A percentile compares a stretch with the other conserved stretches of the same genome.
These are phyloP conservation scores for Telenomus remus DNA, from an alignment of 1,140 invertebrate species.

Conservation along the genomic window DNA sequence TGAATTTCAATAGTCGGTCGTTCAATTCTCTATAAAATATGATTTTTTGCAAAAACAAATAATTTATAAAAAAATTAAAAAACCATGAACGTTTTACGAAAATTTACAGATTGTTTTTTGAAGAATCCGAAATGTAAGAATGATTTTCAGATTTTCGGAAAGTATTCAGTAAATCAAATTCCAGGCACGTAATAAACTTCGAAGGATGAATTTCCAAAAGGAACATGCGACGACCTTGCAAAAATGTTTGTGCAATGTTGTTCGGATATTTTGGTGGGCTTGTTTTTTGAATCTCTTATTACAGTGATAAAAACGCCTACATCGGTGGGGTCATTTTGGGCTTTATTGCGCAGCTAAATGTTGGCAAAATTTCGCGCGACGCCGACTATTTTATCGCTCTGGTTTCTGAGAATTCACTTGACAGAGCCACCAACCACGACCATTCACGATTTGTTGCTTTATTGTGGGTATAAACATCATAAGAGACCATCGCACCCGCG, in stretches of 20 bases:
- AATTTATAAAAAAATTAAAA: too few relatives aligned
- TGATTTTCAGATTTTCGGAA: too few relatives aligned
- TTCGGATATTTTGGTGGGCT: constrained; percentile 40
- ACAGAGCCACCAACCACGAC: constrained; percentile 35
- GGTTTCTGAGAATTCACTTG: constrained; percentile 50
- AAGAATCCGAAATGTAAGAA: too few relatives aligned
- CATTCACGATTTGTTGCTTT: constrained; percentile 55
- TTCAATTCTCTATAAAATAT: too few relatives aligned
- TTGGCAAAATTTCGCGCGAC: constrained; percentile 45
- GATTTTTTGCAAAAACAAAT: too few relatives aligned
- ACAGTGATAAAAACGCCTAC: constrained; percentile 66
- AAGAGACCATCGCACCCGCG: constrained; percentile 39
- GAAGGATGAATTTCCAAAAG: not conserved
- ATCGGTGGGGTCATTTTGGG: constrained; percentile 41
- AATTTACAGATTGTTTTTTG: too few relatives aligned
- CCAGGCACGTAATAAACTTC: not conserved
- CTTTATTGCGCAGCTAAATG: constrained; percentile 48
- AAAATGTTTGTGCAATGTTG: constrained; percentile 17
- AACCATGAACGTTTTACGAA: too few relatives aligned
- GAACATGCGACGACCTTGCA: constrained; percentile 11
- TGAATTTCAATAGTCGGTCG: too few relatives aligned
- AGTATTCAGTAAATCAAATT: not conserved
- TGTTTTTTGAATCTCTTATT: constrained; percentile 58
- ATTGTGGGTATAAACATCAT: constrained; percentile 53
- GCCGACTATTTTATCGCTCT: constrained; percentile 49